These are phyloP conservation scores for Callaeas wilsoni DNA, from an alignment of 2,113 vertebrate species.

Conservation along the genomic window DNA sequence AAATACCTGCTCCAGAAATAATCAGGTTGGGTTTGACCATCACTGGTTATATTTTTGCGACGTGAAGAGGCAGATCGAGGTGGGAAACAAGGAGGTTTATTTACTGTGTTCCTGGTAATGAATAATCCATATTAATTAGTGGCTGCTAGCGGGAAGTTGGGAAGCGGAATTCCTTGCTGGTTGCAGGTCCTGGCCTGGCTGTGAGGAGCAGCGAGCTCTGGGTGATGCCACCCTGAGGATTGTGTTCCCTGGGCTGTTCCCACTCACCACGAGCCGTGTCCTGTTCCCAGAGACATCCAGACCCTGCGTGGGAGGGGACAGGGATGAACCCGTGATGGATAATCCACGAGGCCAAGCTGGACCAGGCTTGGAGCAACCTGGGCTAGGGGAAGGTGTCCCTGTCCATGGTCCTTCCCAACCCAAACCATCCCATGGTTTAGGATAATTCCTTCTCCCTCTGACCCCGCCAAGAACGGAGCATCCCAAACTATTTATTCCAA, in stretches of 20 bases:
- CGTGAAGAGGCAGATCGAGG: background rate
- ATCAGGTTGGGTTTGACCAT: background rate
- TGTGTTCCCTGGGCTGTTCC: background rate
- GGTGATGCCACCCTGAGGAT: background rate
- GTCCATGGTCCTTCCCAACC: background rate
- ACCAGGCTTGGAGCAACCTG: background rate
- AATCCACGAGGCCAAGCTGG: fast-evolving
- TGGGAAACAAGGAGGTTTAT: background rate
- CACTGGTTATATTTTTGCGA: background rate
- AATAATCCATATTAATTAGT: background rate
- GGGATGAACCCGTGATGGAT: background rate
- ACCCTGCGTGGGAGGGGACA: background rate
- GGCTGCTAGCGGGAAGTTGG: background rate
- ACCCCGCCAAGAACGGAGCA: background rate
- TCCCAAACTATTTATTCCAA: background rate
- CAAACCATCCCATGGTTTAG: background rate
- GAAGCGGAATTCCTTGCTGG: background rate
- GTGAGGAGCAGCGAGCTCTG: background rate
- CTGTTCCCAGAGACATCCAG: fast-evolving
- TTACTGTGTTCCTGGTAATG: background rate
- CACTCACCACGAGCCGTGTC: background rate
- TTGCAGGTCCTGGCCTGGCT: background rate
- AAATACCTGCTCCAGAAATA: background rate
- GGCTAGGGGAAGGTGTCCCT: background rate
- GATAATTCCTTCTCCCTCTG: background rate